Evolutionary conservation across 2,888 invertebrate genomes (phyloP), one percentile per base, ranked within the genome.

Genomic region (Nomada hirtipes): DNA sequence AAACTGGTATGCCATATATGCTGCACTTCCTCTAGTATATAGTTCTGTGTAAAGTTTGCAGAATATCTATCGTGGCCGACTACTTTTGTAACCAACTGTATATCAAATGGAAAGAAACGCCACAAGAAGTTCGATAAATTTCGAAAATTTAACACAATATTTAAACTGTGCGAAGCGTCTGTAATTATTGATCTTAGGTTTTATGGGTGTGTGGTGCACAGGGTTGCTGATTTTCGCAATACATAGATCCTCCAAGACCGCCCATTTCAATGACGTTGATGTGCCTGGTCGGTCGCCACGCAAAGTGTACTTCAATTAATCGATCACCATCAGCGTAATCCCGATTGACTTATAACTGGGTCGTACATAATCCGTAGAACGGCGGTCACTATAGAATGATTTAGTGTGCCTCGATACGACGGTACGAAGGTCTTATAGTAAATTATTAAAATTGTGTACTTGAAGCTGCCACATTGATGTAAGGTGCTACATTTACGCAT

Each of bases 271-370:
- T 50, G 76, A 64, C 70, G 69, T 68, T 57, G 63, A 76, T 79
- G 64, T 60, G 63, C 29, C 69, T 53, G 70, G 59, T 60, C 75
- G 76, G 82, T 82, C 67, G 57, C 64, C 67, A 74, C 63, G 76
- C 55, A 83, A 86, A 83, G 83, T 83, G 73, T 76, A 77, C 60
- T 60, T 61, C 85, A 71, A 86, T 86, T 86, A 84, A 86, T 86
- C 86, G 85, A 85, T 86, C 74, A 85, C 73, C 61, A 59, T 52
- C 69, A 52, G 64, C 71, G 79, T 87, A 86, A 82, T 84, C 75
- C 77, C 82, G 59, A 87, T 75, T 76, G 74, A 77, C 87, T 82
- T 85, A 86, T 82, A 82, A 86, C 79, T 85, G 82, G 82, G 80
- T 87, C 86, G 77, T 82, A 87, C 69, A 71, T 85, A 87, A 86